Evolutionary conservation across 2,888 invertebrate genomes (phyloP).

Genomic region (Dicyrtomina minuta): DNA sequence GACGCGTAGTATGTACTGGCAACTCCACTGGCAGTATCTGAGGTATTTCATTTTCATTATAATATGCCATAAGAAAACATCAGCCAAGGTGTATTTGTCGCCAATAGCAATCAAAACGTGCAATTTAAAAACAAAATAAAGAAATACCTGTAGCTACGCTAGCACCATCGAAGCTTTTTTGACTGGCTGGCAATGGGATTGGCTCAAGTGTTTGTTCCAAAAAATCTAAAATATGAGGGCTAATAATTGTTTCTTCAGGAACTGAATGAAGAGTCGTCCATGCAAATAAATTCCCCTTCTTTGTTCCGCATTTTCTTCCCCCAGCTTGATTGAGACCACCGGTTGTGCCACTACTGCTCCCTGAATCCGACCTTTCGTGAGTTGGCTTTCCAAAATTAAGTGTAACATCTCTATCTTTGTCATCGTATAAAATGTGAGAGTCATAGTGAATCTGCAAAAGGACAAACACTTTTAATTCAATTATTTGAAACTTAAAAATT

Average conservation of each 20-base stretch:
- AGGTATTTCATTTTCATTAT: neutral
- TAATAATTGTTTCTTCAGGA: constrained; percentile 95
- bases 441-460: constrained; percentile 73
- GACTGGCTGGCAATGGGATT: constrained; percentile 66
- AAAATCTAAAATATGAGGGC: constrained; percentile 94
- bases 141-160: constrained; percentile 43
- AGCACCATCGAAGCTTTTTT: constrained; percentile 46
- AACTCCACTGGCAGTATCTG: constrained; percentile 49
- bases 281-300: constrained; percentile 85
- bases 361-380: constrained; percentile 50
- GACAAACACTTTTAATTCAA: too few relatives aligned
- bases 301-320: constrained; percentile 60
- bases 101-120: too few relatives aligned
- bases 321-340: constrained; percentile 28
- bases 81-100: neutral
- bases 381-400: constrained; percentile 24
- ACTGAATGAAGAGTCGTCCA: constrained; percentile 97
- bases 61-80: neutral
- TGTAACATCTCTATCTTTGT: constrained; percentile 59
- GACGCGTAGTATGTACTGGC: constrained; percentile 68
- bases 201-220: constrained; percentile 95
- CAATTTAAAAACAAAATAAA: too few relatives aligned
- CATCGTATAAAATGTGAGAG: constrained; percentile 71
- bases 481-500: neutral
- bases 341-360: constrained; percentile 42